These are phyloP conservation scores for Ephialtes manifestator DNA, from an alignment of 2,888 invertebrate species.

Conservation along the genomic window DNA sequence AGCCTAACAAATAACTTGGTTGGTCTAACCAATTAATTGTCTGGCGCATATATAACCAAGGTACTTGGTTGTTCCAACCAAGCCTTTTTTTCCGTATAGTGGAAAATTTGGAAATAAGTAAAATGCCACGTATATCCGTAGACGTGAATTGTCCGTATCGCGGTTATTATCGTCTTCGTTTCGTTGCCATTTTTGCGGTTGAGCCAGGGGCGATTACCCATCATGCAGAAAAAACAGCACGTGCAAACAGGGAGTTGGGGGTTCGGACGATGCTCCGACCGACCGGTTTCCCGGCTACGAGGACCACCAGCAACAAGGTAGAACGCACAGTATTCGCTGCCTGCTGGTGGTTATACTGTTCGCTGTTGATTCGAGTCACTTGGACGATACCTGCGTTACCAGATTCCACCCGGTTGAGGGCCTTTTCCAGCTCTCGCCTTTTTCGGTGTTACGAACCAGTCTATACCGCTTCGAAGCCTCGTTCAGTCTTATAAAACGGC, in stretches of 20 bases:
- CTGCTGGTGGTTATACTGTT: neutral
- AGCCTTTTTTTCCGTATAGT: too few species aligned
- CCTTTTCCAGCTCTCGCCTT: conserved; percentile 15
- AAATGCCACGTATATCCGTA: neutral
- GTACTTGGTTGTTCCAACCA: too few species aligned
- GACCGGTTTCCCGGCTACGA: conserved; percentile 38
- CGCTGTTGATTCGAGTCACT: conserved; percentile 9
- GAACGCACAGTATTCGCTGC: neutral
- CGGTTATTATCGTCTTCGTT: conserved; percentile 20
- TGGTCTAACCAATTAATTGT: too few species aligned
- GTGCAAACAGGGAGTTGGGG: conserved; percentile 37
- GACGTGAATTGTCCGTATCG: conserved; percentile 1
- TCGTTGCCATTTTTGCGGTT: conserved; percentile 85
- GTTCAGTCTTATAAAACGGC: conserved; percentile 13
- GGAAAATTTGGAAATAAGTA: neutral
- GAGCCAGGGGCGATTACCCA: conserved; percentile 78
- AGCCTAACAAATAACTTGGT: too few species aligned
- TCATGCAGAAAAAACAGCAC: conserved; percentile 49
- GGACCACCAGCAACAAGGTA: neutral
- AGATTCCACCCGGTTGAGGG: conserved; percentile 25
- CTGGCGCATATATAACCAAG: too few species aligned
- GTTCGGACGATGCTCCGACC: conserved; percentile 38
- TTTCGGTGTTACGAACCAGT: neutral
- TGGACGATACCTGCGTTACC: conserved; percentile 43
- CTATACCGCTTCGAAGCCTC: conserved; percentile 12